Base-by-base conservation (phyloP, 1,140 invertebrate species). In the Halictus rubicundus region DNA sequence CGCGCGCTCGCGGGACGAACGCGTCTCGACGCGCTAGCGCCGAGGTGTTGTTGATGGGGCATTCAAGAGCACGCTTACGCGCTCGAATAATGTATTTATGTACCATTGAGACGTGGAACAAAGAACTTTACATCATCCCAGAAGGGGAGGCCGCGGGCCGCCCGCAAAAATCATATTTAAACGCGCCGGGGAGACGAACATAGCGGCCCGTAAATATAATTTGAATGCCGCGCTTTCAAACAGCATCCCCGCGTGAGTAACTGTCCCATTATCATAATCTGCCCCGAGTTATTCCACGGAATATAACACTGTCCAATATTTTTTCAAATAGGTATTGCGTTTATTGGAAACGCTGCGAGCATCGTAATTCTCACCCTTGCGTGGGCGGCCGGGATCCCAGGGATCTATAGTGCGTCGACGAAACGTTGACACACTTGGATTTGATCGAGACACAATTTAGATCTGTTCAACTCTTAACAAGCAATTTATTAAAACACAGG, bases 81-180 rank as follows among this genome's bases (percentile, higher is more conserved):
- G 57, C 54, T 37, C 74, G 23, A 61, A 61, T 77, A 77, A 77
- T 39, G 66, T 77, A 77, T 77, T 77, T 70, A 77, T 61, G 27
- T 61, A 42, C 66, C 74, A 69, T 77, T 70, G 21, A 70, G 32
- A 61, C 23, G 16, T 16, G 52, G 42, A 61, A 77, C 74, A 77
- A 70, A 60, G 66, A 49, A 49, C 27, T 59, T 49, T 77, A 25
- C 27, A 61, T 77, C 54, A 70, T 49, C 12, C 21, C 5, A 6
- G 8, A 69, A 21, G 25, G 14, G 21, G n/a, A 8, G 16, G 16
- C n/a, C n/a, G 16, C n/a, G 39, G 0, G 16, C 12, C 14, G 49
- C 1, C 5, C 14, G 49, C 19, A 16, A 52, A 16, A 52, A 52
- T 21, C 25, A 32, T 46, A 63, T 63, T 49, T 63, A 63, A 63